These are phyloP conservation scores for Cydia pomonella DNA, from an alignment of 1,140 invertebrate genomes.

Conservation along the genomic window DNA sequence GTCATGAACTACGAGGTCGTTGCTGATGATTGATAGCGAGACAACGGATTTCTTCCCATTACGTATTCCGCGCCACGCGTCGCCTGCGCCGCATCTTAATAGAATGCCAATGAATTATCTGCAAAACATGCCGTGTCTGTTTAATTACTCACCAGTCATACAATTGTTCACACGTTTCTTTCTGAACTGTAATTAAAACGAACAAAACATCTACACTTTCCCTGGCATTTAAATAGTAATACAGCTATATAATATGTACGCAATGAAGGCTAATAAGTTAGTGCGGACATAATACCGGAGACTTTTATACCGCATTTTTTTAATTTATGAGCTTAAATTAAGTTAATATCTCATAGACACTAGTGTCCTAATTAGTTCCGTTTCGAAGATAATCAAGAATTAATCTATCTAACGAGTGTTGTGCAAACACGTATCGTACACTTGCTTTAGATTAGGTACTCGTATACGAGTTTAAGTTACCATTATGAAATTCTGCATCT, in stretches of 20 bases:
- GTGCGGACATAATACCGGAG: too few relatives aligned
- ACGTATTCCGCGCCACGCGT: constrained; percentile 17
- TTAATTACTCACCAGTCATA: not conserved
- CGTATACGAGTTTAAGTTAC: too few relatives aligned
- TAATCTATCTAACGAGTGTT: too few relatives aligned
- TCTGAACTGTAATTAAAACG: not conserved
- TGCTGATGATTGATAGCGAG: constrained; percentile 8
- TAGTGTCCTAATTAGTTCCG: too few relatives aligned
- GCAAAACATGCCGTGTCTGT: constrained; percentile 10
- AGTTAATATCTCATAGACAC: too few relatives aligned
- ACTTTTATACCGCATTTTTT: too few relatives aligned
- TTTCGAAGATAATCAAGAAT: too few relatives aligned
- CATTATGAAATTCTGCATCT: too few relatives aligned
- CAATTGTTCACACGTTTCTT: not conserved
- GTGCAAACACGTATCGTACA: too few relatives aligned
- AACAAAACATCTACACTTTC: not conserved
- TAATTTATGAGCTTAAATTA: too few relatives aligned
- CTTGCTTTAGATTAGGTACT: too few relatives aligned
- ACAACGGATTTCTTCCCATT: constrained; percentile 16
- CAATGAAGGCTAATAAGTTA: not conserved
- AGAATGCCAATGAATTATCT: not conserved
- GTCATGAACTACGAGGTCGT: not conserved
- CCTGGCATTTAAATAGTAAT: not conserved
- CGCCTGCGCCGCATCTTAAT: constrained; percentile 1
- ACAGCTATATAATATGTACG: not conserved